Conservation (phyloP, 2,797 vertebrate genomes). For the Syncerus caffer region DNA sequence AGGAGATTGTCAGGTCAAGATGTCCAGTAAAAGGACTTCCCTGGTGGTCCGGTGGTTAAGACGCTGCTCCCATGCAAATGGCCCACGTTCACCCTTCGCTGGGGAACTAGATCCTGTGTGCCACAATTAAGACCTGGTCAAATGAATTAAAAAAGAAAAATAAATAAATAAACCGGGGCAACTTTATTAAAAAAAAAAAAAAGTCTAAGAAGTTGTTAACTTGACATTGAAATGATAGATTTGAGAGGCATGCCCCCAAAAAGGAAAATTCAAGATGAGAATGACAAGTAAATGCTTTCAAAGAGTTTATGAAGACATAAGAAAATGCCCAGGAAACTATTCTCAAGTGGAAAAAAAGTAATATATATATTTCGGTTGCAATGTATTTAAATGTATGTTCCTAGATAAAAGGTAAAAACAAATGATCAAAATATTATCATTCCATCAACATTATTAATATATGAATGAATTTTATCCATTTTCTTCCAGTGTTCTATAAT, state of each 20-base stretch:
- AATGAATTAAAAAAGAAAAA: background rate
- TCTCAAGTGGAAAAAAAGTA: background rate
- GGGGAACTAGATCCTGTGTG: background rate
- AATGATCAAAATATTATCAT: background rate
- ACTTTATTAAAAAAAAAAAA: background rate
- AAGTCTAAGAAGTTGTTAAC: background rate
- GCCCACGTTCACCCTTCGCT: background rate
- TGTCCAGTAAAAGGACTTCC: background rate
- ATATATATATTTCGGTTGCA: background rate
- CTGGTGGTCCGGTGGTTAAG: background rate
- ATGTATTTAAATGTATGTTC: background rate
- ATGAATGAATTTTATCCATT: background rate
- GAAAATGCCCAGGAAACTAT: background rate
- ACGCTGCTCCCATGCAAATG: fast-evolving
- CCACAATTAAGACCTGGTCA: background rate
- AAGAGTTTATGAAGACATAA: background rate
- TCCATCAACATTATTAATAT: background rate
- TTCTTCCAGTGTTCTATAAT: background rate
- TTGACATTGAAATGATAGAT: background rate
- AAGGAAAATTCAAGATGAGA: background rate
- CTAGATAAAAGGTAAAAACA: background rate
- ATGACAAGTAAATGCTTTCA: background rate
- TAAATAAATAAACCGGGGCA: background rate
- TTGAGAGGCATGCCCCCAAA: background rate
- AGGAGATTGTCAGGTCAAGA: background rate